Base-by-base conservation (phyloP, 2,797 vertebrate species). In the Bovichtus variegatus region DNA sequence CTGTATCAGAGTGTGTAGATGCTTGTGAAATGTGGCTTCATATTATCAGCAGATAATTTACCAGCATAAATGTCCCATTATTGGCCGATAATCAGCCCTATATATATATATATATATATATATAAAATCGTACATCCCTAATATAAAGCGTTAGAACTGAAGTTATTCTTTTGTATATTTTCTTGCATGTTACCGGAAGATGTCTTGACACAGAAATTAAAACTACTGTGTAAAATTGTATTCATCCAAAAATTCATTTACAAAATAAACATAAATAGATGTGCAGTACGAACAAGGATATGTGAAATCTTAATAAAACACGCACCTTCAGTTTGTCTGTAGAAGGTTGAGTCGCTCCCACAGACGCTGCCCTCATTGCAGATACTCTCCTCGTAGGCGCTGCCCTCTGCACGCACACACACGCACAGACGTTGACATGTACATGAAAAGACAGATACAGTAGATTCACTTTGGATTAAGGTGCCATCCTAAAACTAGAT, bases 321-420 rank as follows among this genome's bases (percentile, higher is more conserved):
- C 27, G 36, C 87, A 99, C 98, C 98, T 97, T 98, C 95, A 66
- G 93, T 95, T 83, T 99, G 97, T 84, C 91, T 95, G 91, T 97
- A 98, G 92, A 98, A 98, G 0, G 96, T 92, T 5, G 97, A 96
- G 88, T 99, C 98, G 12, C 97, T 98, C 79, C 96, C 96, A 75
- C 96, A 97, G 83, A 97, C 6, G 71, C 96, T 98, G 87, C 93
- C 96, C 25, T 95, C 95, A 89, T 93, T 94, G 91, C 96, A 96
- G 90, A 96, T 70, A 84, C 96, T 97, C 71, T 96, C 96, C 75
- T 97, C 97, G 68, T 92, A 95, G 77, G 93, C 83, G 64, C 95
- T 96, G 93, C 94, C 96, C 80, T 97, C 97, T 96, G 87, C 50
- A 67, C 64, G 63, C 47, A 73, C 49, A 67, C 55, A 57, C 18